Percentiles rank a stretch among this genome's conserved stretches.
phyloP scores from a whole-genome alignment of 92 coral and sea anemone species.

The Porites rus region DNA sequence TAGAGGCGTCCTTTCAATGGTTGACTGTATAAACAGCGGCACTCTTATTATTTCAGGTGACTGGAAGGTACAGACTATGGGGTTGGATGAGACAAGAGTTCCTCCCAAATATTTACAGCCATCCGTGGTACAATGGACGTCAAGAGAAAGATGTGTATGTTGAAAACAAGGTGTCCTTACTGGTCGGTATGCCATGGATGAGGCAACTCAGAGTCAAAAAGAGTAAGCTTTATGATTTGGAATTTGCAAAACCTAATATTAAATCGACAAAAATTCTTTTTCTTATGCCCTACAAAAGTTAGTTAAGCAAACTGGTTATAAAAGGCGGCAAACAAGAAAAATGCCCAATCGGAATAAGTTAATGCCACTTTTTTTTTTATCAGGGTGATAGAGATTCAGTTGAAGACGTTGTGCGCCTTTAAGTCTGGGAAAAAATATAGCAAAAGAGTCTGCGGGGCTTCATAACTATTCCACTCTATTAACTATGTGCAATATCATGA shows the following conservation, averaged over 20 bases:
- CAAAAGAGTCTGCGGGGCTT: too few relatives aligned
- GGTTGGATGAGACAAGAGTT: conserved; percentile 31
- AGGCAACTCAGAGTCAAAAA: conserved; percentile 37
- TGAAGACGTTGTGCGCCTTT: too few relatives aligned
- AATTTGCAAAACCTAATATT: not conserved
- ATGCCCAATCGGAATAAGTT: too few relatives aligned
- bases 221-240: not conserved
- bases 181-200: conserved; percentile 57
- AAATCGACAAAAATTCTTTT: not conserved
- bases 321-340: too few relatives aligned
- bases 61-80: not conserved
- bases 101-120: conserved; percentile 38
- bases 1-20: not conserved
- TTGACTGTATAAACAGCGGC: not conserved
- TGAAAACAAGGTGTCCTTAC: conserved; percentile 43
- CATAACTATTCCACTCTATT: too few relatives aligned
- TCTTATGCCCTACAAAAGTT: too few relatives aligned
- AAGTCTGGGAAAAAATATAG: too few relatives aligned
- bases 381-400: too few relatives aligned
- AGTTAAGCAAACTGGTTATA: too few relatives aligned
- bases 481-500: too few relatives aligned
- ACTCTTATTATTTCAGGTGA: not conserved
- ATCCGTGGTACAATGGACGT: conserved; percentile 44
- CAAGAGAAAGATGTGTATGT: conserved; percentile 32
- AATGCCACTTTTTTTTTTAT: too few relatives aligned